A percentile compares a stretch with the other conserved stretches of the same genome.
Evolutionary conservation across 2,888 invertebrate species (phyloP).

Genomic region (Argyra leucocephala): DNA sequence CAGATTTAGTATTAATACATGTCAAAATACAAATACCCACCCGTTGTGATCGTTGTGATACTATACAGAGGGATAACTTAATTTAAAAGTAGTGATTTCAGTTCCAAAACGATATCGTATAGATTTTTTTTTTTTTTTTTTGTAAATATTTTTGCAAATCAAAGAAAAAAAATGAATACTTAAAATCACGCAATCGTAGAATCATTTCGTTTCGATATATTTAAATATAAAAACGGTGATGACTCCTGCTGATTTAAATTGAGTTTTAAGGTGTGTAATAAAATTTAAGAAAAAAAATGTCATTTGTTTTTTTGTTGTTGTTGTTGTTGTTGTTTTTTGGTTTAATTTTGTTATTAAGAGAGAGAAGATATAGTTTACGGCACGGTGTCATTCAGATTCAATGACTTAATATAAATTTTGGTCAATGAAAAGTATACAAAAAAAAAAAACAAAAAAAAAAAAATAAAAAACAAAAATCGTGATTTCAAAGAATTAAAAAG

Average conservation of each 20-base stretch:
- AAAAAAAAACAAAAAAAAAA: no score
- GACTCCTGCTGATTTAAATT: background rate
- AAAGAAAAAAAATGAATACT: background rate
- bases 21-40: background rate
- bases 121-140: background rate
- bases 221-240: no score
- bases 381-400: no score
- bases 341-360: no score
- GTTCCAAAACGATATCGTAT: background rate
- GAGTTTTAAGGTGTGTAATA: background rate
- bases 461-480: no score
- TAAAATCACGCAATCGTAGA: background rate
- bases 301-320: background rate
- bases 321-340: no score
- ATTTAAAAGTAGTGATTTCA: background rate
- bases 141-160: background rate
- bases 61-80: background rate
- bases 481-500: no score
- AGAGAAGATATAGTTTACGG: no score
- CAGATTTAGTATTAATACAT: background rate
- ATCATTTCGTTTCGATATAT: background rate
- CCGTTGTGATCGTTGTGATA: background rate
- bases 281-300: constrained; percentile 2
- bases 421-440: no score
- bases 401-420: no score